These are phyloP conservation scores for Melangyna quadrimaculata DNA, from an alignment of 2,888 invertebrate genomes.

Conservation along the genomic window DNA sequence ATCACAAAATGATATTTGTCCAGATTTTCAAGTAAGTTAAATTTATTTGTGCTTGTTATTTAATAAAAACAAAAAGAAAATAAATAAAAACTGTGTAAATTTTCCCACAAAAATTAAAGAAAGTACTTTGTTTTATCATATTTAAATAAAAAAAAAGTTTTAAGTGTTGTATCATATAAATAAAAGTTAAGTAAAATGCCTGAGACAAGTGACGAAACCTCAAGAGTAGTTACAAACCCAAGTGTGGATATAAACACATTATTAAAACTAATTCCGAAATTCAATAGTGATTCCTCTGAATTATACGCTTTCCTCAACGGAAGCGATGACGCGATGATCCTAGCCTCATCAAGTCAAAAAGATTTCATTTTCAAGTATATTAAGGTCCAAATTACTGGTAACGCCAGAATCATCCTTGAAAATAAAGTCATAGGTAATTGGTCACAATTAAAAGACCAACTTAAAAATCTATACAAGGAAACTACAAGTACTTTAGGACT, in stretches of 20 bases:
- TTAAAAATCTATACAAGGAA: not conserved
- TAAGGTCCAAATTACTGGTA: not conserved
- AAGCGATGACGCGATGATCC: not conserved
- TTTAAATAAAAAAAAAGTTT: too few species aligned
- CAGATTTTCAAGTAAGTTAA: too few species aligned
- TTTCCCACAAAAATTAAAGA: too few species aligned
- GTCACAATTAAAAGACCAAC: not conserved
- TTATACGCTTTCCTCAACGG: not conserved
- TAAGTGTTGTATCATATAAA: too few species aligned
- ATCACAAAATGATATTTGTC: too few species aligned
- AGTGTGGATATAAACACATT: not conserved
- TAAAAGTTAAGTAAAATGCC: not conserved
- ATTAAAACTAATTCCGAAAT: not conserved
- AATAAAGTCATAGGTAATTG: not conserved
- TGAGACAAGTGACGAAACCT: not conserved
- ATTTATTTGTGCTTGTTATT: too few species aligned
- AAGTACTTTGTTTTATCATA: too few species aligned
- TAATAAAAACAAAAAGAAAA: too few species aligned
- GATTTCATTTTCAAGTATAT: not conserved
- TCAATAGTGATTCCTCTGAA: not conserved
- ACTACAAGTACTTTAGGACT: not conserved
- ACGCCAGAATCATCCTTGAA: not conserved
- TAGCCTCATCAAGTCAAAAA: not conserved
- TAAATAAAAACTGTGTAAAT: too few species aligned
- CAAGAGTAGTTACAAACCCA: not conserved